phyloP scores from a whole-genome alignment of 2,797 vertebrate genomes.

The Eulemur rubriventer region DNA sequence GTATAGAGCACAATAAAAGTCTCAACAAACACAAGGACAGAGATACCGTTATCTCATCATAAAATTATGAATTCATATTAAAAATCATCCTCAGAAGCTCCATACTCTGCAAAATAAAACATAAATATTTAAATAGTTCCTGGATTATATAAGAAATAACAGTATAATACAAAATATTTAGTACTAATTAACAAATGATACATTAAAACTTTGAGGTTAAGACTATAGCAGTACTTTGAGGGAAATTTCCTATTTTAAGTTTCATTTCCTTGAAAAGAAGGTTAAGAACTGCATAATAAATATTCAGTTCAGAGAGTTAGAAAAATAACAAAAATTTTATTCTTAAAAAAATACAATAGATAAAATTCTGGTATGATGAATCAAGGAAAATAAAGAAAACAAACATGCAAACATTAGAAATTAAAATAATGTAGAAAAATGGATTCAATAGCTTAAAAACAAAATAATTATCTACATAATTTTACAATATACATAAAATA shows the following conservation, averaged over 20 bases:
- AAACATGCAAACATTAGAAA: background rate
- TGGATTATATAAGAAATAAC: background rate
- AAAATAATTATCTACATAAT: background rate
- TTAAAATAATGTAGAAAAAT: background rate
- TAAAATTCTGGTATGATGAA: background rate
- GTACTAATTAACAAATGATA: background rate
- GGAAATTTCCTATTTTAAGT: background rate
- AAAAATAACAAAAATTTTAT: background rate
- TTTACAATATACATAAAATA: background rate
- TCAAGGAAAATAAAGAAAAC: background rate
- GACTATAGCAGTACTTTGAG: background rate
- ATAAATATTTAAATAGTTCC: background rate
- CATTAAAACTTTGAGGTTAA: background rate
- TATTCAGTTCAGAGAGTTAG: background rate
- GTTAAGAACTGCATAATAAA: background rate
- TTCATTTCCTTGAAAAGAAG: background rate
- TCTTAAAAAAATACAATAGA: background rate
- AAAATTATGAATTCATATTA: background rate
- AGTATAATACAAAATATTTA: background rate
- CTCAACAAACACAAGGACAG: background rate
- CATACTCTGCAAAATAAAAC: background rate
- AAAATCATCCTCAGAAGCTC: background rate
- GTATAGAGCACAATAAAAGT: background rate
- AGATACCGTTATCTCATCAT: fast-evolving
- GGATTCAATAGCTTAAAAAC: background rate